These are phyloP conservation scores for Trichoplax adhaerens DNA, from an alignment of 37 sponge, comb jelly and placozoan genomes.

Conservation along the genomic window DNA sequence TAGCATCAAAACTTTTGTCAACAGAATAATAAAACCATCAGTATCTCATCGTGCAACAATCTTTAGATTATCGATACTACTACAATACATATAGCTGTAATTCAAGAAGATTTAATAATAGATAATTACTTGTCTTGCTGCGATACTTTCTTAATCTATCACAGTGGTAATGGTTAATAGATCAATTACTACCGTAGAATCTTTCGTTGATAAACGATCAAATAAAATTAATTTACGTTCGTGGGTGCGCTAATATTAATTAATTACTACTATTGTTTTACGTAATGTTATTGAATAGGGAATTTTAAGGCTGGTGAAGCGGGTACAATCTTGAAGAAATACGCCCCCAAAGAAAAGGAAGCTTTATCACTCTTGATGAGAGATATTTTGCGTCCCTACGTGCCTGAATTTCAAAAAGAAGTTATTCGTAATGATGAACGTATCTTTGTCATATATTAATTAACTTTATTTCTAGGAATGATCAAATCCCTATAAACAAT, in stretches of 20 bases:
- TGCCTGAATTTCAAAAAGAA: conserved; percentile 61
- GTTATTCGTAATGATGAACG: conserved; percentile 52
- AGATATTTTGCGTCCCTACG: conserved; percentile 45
- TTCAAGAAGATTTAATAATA: not conserved
- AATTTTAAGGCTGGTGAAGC: conserved; percentile 67
- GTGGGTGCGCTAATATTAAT: not conserved
- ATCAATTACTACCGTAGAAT: not conserved
- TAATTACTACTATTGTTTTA: not conserved
- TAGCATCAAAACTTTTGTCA: too few relatives aligned
- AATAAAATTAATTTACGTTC: not conserved
- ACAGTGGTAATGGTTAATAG: not conserved
- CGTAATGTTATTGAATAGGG: conserved; percentile 25
- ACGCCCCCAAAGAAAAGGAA: conserved; percentile 30
- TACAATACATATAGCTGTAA: not conserved
- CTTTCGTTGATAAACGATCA: not conserved
- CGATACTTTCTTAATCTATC: not conserved
- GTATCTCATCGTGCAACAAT: too few relatives aligned
- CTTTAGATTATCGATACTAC: too few relatives aligned
- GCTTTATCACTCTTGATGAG: conserved; percentile 44
- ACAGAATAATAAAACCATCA: too few relatives aligned
- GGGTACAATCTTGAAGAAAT: conserved; percentile 89
- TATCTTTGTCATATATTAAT: conserved; percentile 20
- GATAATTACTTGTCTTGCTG: not conserved
- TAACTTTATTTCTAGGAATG: too few relatives aligned
- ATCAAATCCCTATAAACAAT: not conserved